Evolutionary conservation across 1,140 invertebrate genomes (phyloP), one percentile per base, ranked within the genome.

Genomic region (Cotesia glomerata): DNA sequence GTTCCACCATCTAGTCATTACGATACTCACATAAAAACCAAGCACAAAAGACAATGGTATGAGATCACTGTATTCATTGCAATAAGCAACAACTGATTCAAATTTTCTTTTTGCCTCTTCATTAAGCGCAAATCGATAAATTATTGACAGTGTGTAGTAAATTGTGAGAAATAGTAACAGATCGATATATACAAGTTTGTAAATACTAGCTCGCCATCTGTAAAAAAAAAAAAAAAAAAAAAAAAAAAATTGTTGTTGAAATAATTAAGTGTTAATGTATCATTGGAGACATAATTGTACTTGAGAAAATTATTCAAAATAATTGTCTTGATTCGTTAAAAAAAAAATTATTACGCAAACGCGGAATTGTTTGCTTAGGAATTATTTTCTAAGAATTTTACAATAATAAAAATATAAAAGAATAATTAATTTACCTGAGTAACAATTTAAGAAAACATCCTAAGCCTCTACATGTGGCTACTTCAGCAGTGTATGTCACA

Each of bases 1-100:
- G 84, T 90, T 92, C 96, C 96, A 97, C 96, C 96, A 98, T 81
- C 97, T 90, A 7, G 91, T 93, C 88, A 97, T 95, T 14, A 98
- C 95, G 61, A 97, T 92, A 11, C 93, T 93, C 11, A 98, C 96
- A 85, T 97, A 98, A 85, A 96, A 98, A 62, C 95, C 95, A 58
- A 97, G 88, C 14, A 97, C 94, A 83, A 96, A 95, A 13, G 94
- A 94, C 59, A 96, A 82, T 18, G 94, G 94, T 79, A 96, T 96
- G 35, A 95, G 89, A 76, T 92, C 91, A 69, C 91, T 92, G 83
- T 94, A 94, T 45, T 90, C 91, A 77, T 92, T 91, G 82, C 94
- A 96, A 80, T 95, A 95, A 61, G 90, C 88, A 0, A 93, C 91
- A n/a, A 95, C 83, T 59, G 90, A 89, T 81, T 95, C 94, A 80